phyloP scores from a whole-genome alignment of 1,140 invertebrate genomes.

The Pachyrhynchus sulphureomaculatus region DNA sequence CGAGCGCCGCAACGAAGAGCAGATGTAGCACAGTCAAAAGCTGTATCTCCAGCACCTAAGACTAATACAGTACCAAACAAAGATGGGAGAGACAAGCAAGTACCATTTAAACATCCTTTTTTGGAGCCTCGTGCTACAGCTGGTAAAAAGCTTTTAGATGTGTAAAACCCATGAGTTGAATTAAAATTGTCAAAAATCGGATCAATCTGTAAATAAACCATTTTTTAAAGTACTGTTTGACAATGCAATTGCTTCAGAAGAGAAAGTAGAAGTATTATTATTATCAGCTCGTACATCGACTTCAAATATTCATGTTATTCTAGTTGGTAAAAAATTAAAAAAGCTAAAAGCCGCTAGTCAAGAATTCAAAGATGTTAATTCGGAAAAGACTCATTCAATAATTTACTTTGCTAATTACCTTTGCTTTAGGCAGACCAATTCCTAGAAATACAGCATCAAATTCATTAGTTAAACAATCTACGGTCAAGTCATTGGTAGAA shows the following conservation, averaged over 20 bases:
- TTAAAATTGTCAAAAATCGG: slow-evolving; percentile 71
- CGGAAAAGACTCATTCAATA: no score
- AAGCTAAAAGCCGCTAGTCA: no score
- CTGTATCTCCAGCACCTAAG: slow-evolving; percentile 95
- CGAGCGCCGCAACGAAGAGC: slow-evolving; percentile 92
- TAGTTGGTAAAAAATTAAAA: no score
- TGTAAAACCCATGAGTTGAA: slow-evolving; percentile 85
- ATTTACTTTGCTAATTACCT: no score
- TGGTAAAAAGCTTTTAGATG: slow-evolving; percentile 93
- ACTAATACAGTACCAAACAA: slow-evolving; percentile 89
- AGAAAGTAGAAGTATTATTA: no score
- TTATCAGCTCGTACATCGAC: no score
- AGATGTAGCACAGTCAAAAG: slow-evolving; percentile 98
- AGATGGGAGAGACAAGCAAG: slow-evolving; percentile 74
- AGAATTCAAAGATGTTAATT: no score
- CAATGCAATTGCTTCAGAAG: no score
- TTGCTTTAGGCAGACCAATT: slow-evolving; percentile 92
- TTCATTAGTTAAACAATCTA: slow-evolving; percentile 69
- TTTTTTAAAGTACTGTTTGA: no score
- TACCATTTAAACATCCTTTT: slow-evolving; percentile 56
- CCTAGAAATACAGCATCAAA: slow-evolving; percentile 88
- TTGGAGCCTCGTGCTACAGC: slow-evolving; percentile 86
- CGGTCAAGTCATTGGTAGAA: slow-evolving; percentile 67
- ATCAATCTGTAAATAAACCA: neutral
- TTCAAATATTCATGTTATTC: no score